Base-by-base conservation (phyloP, 2,797 vertebrate genomes). In the Peromyscus nudipes region DNA sequence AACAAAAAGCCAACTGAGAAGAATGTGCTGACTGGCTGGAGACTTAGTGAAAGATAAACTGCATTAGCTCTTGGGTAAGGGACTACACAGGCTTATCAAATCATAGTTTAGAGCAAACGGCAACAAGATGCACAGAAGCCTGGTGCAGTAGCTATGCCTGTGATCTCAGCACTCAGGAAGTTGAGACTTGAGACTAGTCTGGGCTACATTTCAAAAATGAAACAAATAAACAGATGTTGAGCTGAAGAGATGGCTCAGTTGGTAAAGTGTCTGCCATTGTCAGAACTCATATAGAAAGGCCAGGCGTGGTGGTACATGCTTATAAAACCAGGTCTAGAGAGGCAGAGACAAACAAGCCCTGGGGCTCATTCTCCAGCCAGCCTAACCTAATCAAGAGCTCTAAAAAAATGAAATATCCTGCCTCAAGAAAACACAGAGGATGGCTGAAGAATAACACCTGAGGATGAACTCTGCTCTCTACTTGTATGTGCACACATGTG, bases 21-120 rank as follows among this genome's bases (percentile, higher is more conserved):
- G 4, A 91, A 77, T 27, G 5, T 4, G 31, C 79, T 87, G 10
- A 21, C 0, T 6, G 62, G 49, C 27, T 25, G 25, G 57, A 37
- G 16, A 17, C 10, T 25, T 14, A 11, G 21, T 2, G 21, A 87
- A 46, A 83, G 46, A 83, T 77, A 76, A 46, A 43, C 4, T 3
- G 81, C 31, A 37, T 1, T 9, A 49, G 62, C 31, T 75, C 31
- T 23, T 0, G 23, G 13, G 29, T 6, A 0, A 27, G 12, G 40
- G 65, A 2, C 65, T 11, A 0, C 0, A 4, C 0, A 0, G 0
- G 25, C 1, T 60, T 23, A 29, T 23, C 80, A n/a, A 7, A 5
- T 55, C 89, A 73, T 29, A 80, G 27, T 16, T 7, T 12, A 57
- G 43, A 52, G 19, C 2, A 46, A 64, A 82, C 9, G 52, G 75